phyloP scores from a whole-genome alignment of 1,140 invertebrate genomes.

The Aporrectodea caliginosa region DNA sequence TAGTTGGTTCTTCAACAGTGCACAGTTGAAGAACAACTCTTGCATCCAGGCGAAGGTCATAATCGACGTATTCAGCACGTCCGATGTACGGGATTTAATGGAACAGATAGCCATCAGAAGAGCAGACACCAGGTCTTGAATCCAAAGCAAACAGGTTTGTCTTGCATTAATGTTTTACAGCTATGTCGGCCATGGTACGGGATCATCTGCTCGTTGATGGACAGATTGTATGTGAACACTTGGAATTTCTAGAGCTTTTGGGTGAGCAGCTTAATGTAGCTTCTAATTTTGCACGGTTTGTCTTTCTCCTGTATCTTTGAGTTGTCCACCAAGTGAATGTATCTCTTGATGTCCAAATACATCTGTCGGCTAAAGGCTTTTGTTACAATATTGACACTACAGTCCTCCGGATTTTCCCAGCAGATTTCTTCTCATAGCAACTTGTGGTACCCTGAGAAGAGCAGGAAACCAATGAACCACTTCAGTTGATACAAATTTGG shows the following conservation, averaged over 20 bases:
- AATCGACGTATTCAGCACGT: background rate
- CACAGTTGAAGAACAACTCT: background rate
- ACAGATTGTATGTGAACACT: slow-evolving; percentile 29
- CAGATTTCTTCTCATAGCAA: background rate
- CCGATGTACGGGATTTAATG: background rate
- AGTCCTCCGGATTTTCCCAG: slow-evolving; percentile 1
- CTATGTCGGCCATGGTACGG: slow-evolving; percentile 58
- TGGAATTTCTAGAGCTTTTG: background rate
- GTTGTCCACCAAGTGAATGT: background rate
- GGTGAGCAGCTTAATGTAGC: background rate
- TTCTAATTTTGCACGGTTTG: background rate
- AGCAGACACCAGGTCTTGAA: slow-evolving; percentile 47
- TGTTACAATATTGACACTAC: background rate
- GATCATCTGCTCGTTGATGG: slow-evolving; percentile 58
- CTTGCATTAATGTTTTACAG: slow-evolving; percentile 56
- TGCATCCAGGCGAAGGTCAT: background rate
- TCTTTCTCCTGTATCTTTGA: background rate
- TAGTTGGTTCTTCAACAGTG: background rate
- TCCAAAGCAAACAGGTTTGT: slow-evolving; percentile 57
- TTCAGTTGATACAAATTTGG: background rate
- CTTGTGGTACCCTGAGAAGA: background rate
- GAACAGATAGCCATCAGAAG: slow-evolving; percentile 27
- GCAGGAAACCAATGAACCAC: background rate
- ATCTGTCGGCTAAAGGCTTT: background rate
- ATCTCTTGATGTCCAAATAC: background rate